phyloP scores from a whole-genome alignment of 2,888 invertebrate genomes.

The Orchestes rusci region DNA sequence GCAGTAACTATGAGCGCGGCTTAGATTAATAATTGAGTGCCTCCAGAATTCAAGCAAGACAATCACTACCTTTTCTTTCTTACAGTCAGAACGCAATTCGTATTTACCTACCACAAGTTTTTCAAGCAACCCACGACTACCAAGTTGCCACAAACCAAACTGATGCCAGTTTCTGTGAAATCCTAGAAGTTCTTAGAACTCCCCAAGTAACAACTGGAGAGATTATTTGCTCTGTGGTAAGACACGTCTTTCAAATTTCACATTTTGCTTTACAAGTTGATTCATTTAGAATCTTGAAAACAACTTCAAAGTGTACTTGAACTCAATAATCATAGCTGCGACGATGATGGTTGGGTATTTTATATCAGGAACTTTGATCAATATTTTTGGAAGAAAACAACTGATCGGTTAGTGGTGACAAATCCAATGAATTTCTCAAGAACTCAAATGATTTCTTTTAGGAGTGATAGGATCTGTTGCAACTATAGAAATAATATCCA shows the following conservation, averaged over 20 bases:
- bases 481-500: conserved; percentile 24
- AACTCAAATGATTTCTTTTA: conserved; percentile 15
- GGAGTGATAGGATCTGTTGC: conserved; percentile 26
- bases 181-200: conserved; percentile 24
- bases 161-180: conserved; percentile 45
- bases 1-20: no score
- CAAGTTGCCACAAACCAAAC: no score
- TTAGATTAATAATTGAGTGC: no score
- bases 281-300: conserved; percentile 25
- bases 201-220: conserved; percentile 16
- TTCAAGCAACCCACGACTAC: conserved; percentile 57
- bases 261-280: neutral
- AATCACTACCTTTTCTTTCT: no score
- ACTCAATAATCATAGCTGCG: conserved; percentile 30
- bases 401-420: conserved; percentile 30
- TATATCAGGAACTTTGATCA: conserved; percentile 30
- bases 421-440: neutral
- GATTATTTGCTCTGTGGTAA: conserved; percentile 25
- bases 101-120: conserved; percentile 81
- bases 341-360: conserved; percentile 28
- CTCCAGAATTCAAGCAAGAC: neutral
- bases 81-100: conserved; percentile 71
- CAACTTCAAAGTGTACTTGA: conserved; percentile 30
- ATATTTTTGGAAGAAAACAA: conserved; percentile 30
- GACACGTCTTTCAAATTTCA: conserved; percentile 1